A percentile compares a stretch with the other conserved stretches of the same genome.
Conservation (phyloP, 2,113 vertebrate genomes). For the Laticauda laticaudata region DNA sequence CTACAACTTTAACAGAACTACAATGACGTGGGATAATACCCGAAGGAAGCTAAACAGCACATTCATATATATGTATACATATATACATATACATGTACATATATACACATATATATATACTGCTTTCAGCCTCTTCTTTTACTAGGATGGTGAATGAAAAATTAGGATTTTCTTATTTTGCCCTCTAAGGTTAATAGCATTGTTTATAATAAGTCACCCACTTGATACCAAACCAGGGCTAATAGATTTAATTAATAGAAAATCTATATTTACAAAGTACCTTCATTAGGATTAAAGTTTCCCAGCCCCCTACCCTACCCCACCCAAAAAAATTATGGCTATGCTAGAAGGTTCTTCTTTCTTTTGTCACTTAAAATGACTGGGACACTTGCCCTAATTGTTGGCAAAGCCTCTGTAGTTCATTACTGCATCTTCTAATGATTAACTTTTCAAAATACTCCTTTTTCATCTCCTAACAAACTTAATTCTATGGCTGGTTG, state of each 20-base stretch:
- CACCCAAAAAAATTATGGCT: not conserved
- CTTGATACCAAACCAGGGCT: not conserved
- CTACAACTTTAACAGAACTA: no score
- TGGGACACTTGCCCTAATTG: conserved; percentile 41
- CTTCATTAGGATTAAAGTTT: not conserved
- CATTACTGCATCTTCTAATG: conserved; percentile 37
- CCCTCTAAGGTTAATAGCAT: not conserved
- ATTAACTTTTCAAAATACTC: conserved; percentile 6
- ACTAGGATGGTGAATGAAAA: not conserved
- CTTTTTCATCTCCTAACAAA: not conserved
- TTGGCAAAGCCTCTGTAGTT: conserved; percentile 42
- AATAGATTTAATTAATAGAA: not conserved
- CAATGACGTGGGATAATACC: no score
- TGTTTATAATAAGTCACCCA: not conserved
- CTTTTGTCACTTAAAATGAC: not conserved
- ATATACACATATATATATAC: no score
- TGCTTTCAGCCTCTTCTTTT: not conserved
- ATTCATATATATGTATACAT: no score
- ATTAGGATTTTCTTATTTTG: not conserved
- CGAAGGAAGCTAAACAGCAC: no score
- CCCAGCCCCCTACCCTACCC: not conserved
- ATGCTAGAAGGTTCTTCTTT: conserved; percentile 26
- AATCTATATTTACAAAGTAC: not conserved
- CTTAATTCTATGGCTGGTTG: not conserved
- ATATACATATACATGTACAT: no score